phyloP scores from a whole-genome alignment of 2,113 vertebrate species.

The Prunella himalayana region DNA sequence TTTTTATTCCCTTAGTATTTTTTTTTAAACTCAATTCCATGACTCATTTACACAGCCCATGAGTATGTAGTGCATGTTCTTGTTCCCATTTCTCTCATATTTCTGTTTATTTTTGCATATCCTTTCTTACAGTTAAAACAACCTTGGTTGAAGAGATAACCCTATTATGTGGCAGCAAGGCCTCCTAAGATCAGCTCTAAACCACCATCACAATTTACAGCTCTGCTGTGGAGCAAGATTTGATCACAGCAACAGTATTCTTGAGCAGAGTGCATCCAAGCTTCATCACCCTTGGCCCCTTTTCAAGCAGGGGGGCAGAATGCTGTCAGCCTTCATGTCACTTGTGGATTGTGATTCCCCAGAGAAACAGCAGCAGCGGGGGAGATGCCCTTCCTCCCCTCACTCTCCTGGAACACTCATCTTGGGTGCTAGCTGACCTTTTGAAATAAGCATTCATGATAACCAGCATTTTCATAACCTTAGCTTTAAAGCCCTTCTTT shows the following conservation, averaged over 20 bases:
- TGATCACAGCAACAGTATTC: neutral
- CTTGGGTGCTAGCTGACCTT: neutral
- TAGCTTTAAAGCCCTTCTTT: neutral
- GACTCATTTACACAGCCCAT: neutral
- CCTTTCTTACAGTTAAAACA: neutral
- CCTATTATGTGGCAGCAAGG: neutral
- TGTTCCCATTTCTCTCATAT: neutral
- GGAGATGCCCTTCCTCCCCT: neutral
- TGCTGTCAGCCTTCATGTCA: rapidly evolving
- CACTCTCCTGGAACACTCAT: neutral
- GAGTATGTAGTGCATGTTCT: neutral
- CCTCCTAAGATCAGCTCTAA: neutral
- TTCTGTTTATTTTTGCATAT: neutral
- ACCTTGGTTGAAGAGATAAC: neutral
- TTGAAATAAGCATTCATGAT: neutral
- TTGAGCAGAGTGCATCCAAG: neutral
- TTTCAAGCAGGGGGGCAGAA: neutral
- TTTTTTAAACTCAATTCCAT: neutral
- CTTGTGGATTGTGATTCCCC: neutral
- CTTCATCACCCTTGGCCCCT: neutral
- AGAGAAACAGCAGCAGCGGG: neutral
- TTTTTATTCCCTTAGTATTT: neutral
- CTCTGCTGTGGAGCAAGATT: neutral
- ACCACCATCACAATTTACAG: neutral
- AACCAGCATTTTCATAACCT: neutral